These are phyloP conservation scores for Drosophila nr. perissopoda DNA, from an alignment of 2,888 invertebrate species.

Conservation along the genomic window DNA sequence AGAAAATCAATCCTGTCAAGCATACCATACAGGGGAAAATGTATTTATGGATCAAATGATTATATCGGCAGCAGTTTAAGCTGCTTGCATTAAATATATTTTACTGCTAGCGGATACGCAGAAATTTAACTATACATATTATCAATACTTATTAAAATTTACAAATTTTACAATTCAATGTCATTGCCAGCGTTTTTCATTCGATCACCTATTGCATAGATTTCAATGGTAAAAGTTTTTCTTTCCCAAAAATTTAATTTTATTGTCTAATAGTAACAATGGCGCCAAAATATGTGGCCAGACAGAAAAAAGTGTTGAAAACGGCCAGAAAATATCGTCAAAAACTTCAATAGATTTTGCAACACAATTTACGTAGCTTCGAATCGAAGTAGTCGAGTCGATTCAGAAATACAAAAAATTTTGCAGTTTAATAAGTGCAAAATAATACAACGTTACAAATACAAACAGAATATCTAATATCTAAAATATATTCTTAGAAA, in stretches of 20 bases:
- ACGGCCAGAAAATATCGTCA: background rate
- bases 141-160: slow-evolving; percentile 27
- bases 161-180: slow-evolving; percentile 3
- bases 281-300: background rate
- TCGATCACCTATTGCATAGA: background rate
- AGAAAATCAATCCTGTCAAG: slow-evolving; percentile 96
- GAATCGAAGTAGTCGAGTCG: background rate
- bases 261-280: background rate
- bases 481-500: background rate
- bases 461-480: too few relatives aligned
- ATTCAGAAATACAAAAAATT: background rate
- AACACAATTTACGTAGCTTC: background rate
- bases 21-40: slow-evolving; percentile 96
- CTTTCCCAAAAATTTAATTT: background rate
- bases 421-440: background rate
- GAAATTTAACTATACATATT: slow-evolving; percentile 6
- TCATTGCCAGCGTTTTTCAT: background rate
- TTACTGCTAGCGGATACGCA: background rate
- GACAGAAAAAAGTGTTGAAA: background rate
- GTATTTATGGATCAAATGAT: slow-evolving; percentile 92
- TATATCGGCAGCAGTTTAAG: background rate
- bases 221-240: background rate
- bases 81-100: background rate
- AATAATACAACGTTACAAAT: background rate
- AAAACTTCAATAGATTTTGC: background rate